phyloP scores from a whole-genome alignment of 2,888 invertebrate species.

The Merodon equestris region DNA sequence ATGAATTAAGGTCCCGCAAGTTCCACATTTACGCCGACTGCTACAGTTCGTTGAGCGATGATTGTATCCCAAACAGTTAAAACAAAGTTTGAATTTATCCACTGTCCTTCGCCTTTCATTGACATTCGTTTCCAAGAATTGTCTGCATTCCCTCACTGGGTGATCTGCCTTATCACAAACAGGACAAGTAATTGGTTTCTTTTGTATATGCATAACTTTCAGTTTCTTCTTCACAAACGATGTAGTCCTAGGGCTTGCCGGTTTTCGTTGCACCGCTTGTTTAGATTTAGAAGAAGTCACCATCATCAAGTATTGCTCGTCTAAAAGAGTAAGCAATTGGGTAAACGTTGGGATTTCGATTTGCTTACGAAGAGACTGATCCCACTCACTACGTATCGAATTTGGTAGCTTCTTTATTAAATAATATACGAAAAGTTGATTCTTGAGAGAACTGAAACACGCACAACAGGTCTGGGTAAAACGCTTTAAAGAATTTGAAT shows the following conservation, averaged over 20 bases:
- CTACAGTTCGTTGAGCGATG: slow-evolving; percentile 23
- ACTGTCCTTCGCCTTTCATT: slow-evolving; percentile 3
- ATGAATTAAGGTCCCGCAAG: slow-evolving; percentile 30
- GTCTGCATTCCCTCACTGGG: slow-evolving; percentile 9
- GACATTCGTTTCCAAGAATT: background rate
- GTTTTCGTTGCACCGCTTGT: background rate
- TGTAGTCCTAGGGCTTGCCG: background rate
- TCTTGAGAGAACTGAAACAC: slow-evolving; percentile 15
- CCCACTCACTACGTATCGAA: slow-evolving; percentile 14
- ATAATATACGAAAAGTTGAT: background rate
- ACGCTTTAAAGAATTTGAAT: slow-evolving; percentile 2
- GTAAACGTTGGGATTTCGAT: no score
- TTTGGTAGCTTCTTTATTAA: slow-evolving; percentile 11
- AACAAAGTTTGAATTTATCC: slow-evolving; percentile 24
- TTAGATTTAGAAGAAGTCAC: background rate
- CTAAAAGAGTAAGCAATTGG: slow-evolving; percentile 3
- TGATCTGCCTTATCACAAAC: slow-evolving; percentile 7
- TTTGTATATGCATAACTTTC: slow-evolving; percentile 4
- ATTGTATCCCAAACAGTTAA: slow-evolving; percentile 37
- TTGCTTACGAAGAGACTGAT: slow-evolving; percentile 10
- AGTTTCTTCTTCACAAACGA: slow-evolving; percentile 1
- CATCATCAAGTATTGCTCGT: slow-evolving; percentile 28
- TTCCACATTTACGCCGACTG: slow-evolving; percentile 23
- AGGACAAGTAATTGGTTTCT: background rate
- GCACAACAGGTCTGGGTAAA: slow-evolving; percentile 11